Evolutionary conservation across 2,888 invertebrate species (phyloP).

Genomic region (Dioctria rufipes): DNA sequence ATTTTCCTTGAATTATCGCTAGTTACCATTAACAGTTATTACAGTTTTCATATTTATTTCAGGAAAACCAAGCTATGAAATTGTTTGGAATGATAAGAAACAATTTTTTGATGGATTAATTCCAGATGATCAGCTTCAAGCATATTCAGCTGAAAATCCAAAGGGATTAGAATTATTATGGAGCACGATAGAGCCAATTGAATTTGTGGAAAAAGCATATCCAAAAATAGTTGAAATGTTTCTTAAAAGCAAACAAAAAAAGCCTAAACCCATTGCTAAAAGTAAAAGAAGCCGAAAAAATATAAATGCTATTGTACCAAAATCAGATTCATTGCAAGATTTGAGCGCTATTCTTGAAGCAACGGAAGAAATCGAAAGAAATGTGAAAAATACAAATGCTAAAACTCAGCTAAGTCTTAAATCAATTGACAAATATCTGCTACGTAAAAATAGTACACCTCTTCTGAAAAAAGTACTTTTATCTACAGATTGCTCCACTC

Average conservation of each 20-base stretch:
- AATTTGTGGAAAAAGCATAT: slow-evolving; percentile 76
- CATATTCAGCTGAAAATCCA: slow-evolving; percentile 71
- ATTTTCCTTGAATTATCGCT: no score
- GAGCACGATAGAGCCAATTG: slow-evolving; percentile 80
- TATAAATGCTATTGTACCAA: slow-evolving; percentile 63
- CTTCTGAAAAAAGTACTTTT: slow-evolving; percentile 20
- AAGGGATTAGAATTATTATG: slow-evolving; percentile 73
- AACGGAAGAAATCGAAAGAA: slow-evolving; percentile 65
- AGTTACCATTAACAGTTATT: not conserved
- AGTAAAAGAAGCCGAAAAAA: slow-evolving; percentile 58
- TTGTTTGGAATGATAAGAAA: slow-evolving; percentile 79
- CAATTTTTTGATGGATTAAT: slow-evolving; percentile 75
- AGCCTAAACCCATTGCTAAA: slow-evolving; percentile 61
- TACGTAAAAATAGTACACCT: not conserved
- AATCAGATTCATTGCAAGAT: slow-evolving; percentile 64
- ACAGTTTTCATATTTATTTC: not conserved
- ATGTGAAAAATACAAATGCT: slow-evolving; percentile 63
- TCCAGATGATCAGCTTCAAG: slow-evolving; percentile 75
- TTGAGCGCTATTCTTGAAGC: slow-evolving; percentile 62
- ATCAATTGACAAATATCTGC: slow-evolving; percentile 67
- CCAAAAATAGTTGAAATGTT: slow-evolving; percentile 76
- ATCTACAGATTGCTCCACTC: slow-evolving; percentile 65
- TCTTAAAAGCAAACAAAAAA: slow-evolving; percentile 73
- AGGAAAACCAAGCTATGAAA: slow-evolving; percentile 81
- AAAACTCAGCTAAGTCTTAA: slow-evolving; percentile 67